Conservation (phyloP, 1,140 invertebrate species). For the Drosophila funebris region DNA sequence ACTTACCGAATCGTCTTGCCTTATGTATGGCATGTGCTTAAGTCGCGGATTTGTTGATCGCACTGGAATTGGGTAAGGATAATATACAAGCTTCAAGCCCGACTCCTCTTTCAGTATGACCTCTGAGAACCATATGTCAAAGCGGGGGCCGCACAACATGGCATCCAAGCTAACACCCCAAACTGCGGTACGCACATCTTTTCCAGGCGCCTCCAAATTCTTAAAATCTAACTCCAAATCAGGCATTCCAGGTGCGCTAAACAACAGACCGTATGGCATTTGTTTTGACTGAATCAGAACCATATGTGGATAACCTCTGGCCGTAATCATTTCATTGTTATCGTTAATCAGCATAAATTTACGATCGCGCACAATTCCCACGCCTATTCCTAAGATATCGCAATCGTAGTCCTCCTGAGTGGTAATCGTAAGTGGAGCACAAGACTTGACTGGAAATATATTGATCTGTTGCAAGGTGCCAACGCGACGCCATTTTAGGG, state of each 20-base stretch:
- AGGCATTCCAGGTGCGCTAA: constrained; percentile 84
- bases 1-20: constrained; percentile 68
- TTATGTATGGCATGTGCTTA: constrained; percentile 60
- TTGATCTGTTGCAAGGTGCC: constrained; percentile 84
- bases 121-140: constrained; percentile 86
- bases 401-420: constrained; percentile 82
- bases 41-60: constrained; percentile 46
- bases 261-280: constrained; percentile 58
- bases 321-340: constrained; percentile 85
- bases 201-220: constrained; percentile 59
- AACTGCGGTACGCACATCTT: constrained; percentile 83
- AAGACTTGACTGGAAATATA: constrained; percentile 85
- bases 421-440: constrained; percentile 79
- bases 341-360: constrained; percentile 85
- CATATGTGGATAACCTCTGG: constrained; percentile 85
- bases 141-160: constrained; percentile 87
- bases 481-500: constrained; percentile 80
- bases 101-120: constrained; percentile 85
- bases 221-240: constrained; percentile 83
- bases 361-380: constrained; percentile 84
- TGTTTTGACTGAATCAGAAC: constrained; percentile 84
- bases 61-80: constrained; percentile 84
- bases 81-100: constrained; percentile 86
- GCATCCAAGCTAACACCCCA: constrained; percentile 85
- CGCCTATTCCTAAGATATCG: constrained; percentile 83